phyloP scores from a whole-genome alignment of 2,888 invertebrate species.

The Drosophila villosipedis region DNA sequence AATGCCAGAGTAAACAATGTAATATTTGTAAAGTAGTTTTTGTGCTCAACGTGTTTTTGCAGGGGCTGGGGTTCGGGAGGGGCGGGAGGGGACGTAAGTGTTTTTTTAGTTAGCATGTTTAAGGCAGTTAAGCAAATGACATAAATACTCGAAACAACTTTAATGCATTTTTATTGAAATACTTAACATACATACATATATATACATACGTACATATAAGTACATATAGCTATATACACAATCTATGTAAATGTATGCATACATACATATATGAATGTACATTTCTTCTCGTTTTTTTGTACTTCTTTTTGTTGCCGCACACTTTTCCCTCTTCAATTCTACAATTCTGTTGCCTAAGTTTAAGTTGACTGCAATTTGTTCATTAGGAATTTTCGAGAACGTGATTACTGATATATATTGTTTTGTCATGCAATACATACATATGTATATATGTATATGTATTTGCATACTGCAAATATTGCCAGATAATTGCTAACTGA shows the following conservation, averaged over 20 bases:
- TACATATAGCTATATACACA: constrained; percentile 30
- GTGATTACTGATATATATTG: constrained; percentile 73
- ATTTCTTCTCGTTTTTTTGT: constrained; percentile 24
- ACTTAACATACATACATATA: constrained; percentile 39
- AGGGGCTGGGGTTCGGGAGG: background rate
- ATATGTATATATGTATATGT: constrained; percentile 14
- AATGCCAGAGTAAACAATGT: constrained; percentile 63
- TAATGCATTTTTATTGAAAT: constrained; percentile 73
- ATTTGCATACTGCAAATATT: constrained; percentile 42
- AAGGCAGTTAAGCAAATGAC: constrained; percentile 68
- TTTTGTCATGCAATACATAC: constrained; percentile 50
- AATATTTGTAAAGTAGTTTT: constrained; percentile 74
- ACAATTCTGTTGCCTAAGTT: constrained; percentile 76
- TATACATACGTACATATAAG: constrained; percentile 34
- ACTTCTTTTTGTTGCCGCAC: constrained; percentile 68
- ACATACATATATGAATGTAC: constrained; percentile 50
- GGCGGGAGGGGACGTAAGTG: constrained; percentile 13
- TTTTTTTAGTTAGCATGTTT: constrained; percentile 63
- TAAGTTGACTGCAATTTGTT: constrained; percentile 68
- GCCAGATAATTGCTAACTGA: constrained; percentile 71
- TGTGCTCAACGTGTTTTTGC: constrained; percentile 57
- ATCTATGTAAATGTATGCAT: constrained; percentile 31
- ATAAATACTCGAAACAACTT: constrained; percentile 77
- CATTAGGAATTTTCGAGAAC: constrained; percentile 48
- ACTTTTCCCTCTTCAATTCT: constrained; percentile 49